Base-by-base conservation (phyloP, 2,888 invertebrate genomes). In the Achlya flavicornis region DNA sequence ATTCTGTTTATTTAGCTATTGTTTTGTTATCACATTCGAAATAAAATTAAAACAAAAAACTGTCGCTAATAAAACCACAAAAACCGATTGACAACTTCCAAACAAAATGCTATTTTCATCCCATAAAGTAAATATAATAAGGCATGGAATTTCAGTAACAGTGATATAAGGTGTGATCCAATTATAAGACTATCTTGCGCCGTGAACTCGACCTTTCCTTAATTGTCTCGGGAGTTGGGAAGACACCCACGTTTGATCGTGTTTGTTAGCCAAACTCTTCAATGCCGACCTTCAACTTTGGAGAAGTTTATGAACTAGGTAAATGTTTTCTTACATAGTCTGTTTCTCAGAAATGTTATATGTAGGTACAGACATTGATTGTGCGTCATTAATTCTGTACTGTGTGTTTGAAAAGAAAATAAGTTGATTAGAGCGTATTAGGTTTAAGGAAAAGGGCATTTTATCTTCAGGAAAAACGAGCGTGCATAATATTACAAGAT, bases 141-240 rank as follows among this genome's bases (percentile, higher is more conserved):
- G 14, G 1, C 26, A 26, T 26, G 26, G 26, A 26, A 10, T 58
- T 41, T 11, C 12, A 60, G 16, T 10, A 14, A 41, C 41, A 5
- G 5, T 41, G 11, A 38, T 12, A 19, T 12, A 59, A 10, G 10
- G 16, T n/a, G 26, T 16, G 41, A 16, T 26, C 41, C 41, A 41
- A 41, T 60, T 19, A 38, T 16, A 7, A 33, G 35, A 38, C 11
- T 26, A 12, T 26, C 0, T 19, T 60, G 19, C 38, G 38, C 41
- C 59, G 59, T 38, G 59, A 59, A 59, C 59, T 60, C 41, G 60
- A 60, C 60, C 60, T 60, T 60, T 60, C 26, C 60, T 60, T 60
- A 60, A 60, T 41, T 59, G 16, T 19, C 16, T 38, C 11, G 59
- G n/a, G 38, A 35, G n/a, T 33, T 58, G 33, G 32, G 33, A 32